These are phyloP conservation scores for Notarius lentiginosus DNA, from an alignment of 2,113 vertebrate species.

Conservation along the genomic window DNA sequence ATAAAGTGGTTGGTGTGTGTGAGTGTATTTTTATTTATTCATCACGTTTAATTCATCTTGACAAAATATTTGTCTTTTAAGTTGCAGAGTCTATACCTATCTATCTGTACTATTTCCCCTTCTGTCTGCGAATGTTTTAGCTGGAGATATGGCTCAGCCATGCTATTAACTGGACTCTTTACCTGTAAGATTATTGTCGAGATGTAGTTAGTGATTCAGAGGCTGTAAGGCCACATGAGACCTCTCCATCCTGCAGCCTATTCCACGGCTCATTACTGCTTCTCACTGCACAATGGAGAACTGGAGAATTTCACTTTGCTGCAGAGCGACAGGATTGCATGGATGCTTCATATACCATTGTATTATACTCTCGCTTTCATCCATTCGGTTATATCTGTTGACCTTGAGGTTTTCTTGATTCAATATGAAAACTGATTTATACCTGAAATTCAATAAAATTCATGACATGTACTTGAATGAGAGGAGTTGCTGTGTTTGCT, in stretches of 20 bases:
- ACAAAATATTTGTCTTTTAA: not conserved
- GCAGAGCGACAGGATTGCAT: not conserved
- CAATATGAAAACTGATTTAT: not conserved
- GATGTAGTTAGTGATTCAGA: not conserved
- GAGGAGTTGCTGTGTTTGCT: not conserved
- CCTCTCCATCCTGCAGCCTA: not conserved
- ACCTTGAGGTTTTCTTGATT: not conserved
- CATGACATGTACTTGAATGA: not conserved
- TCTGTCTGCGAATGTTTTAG: not conserved
- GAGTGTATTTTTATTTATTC: not conserved
- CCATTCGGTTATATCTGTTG: not conserved
- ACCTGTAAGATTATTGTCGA: conserved; percentile 5
- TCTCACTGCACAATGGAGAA: conserved; percentile 8
- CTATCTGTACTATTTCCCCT: not conserved
- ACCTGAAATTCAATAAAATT: not conserved
- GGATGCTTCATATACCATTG: not conserved
- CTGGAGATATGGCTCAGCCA: not conserved
- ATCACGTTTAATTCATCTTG: not conserved
- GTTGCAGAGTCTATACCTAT: not conserved
- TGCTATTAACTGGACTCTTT: conserved; percentile 9
- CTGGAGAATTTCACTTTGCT: conserved; percentile 24
- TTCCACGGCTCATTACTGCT: conserved; percentile 21
- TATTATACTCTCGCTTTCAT: not conserved
- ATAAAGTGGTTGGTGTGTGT: no score
- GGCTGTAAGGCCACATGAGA: conserved; percentile 5